Percentiles rank a stretch among this genome's conserved stretches.
Conservation (phyloP, 1,140 invertebrate species). For the Eupeodes corollae region DNA sequence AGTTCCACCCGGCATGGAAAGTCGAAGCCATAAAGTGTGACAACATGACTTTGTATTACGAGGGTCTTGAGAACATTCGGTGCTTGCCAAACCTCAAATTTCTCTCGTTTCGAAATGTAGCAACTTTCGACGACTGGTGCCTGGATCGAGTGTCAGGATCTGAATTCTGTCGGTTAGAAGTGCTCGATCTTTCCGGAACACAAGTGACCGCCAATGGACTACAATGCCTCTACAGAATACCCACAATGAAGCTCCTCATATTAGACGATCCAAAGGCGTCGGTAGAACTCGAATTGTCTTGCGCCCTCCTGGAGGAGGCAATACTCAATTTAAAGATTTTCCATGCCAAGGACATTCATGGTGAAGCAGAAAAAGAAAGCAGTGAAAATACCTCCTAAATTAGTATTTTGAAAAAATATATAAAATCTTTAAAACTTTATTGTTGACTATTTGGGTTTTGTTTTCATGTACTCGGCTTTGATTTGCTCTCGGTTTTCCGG, state of each 20-base stretch:
- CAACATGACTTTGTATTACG: conserved; percentile 50
- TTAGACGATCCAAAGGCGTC: conserved; percentile 40
- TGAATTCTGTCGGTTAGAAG: conserved; percentile 49
- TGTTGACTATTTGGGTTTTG: conserved; percentile 14
- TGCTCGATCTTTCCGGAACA: conserved; percentile 62
- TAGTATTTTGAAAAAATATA: conserved; percentile 3
- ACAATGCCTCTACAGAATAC: conserved; percentile 49
- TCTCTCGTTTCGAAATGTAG: conserved; percentile 51
- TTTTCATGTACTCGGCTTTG: conserved; percentile 32
- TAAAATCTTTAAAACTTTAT: conserved; percentile 7
- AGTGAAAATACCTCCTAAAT: neutral
- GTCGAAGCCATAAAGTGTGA: conserved; percentile 59
- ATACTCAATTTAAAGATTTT: conserved; percentile 33
- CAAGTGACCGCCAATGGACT: conserved; percentile 53
- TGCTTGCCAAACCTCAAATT: conserved; percentile 49
- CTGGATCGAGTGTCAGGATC: conserved; percentile 51
- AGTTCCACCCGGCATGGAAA: conserved; percentile 41
- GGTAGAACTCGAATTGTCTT: conserved; percentile 44
- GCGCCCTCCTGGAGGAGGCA: conserved; percentile 45
- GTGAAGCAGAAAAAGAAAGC: neutral
- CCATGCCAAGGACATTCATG: conserved; percentile 14
- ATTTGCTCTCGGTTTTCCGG: conserved; percentile 25
- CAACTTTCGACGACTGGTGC: conserved; percentile 64
- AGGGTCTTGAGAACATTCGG: conserved; percentile 57
- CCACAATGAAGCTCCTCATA: conserved; percentile 43